Conservation (phyloP, 1,140 invertebrate genomes). For the Aphidius ervi region DNA sequence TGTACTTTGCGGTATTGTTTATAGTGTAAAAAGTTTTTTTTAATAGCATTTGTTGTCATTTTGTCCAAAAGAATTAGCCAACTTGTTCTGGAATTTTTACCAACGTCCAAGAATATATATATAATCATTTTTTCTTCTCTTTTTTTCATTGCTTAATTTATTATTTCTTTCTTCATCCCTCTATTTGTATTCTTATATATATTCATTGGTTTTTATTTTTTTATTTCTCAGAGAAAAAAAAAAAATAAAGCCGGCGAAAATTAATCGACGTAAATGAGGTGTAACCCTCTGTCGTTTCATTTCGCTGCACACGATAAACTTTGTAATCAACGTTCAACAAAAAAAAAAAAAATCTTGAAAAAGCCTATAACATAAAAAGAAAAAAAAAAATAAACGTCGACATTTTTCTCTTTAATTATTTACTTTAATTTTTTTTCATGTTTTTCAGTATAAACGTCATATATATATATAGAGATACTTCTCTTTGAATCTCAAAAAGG, state of each 20-base stretch:
- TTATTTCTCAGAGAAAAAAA: no score
- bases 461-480: no score
- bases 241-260: neutral
- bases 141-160: neutral
- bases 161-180: no score
- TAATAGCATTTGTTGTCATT: constrained; percentile 28
- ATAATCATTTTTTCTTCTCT: constrained; percentile 8
- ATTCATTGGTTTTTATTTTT: neutral
- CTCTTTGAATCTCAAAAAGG: no score
- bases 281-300: neutral
- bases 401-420: no score
- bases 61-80: constrained; percentile 14
- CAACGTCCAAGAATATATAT: neutral
- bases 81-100: constrained; percentile 15
- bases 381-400: no score
- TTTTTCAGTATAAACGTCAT: no score
- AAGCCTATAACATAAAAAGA: no score
- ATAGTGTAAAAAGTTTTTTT: constrained; percentile 18
- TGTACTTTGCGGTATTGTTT: constrained; percentile 13
- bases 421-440: no score
- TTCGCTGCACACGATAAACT: neutral
- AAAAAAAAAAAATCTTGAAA: no score
- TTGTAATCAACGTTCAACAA: neutral
- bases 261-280: constrained; percentile 11
- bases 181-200: neutral